These are phyloP conservation scores for Synergus japonicus DNA, from an alignment of 2,888 invertebrate species.

Conservation along the genomic window DNA sequence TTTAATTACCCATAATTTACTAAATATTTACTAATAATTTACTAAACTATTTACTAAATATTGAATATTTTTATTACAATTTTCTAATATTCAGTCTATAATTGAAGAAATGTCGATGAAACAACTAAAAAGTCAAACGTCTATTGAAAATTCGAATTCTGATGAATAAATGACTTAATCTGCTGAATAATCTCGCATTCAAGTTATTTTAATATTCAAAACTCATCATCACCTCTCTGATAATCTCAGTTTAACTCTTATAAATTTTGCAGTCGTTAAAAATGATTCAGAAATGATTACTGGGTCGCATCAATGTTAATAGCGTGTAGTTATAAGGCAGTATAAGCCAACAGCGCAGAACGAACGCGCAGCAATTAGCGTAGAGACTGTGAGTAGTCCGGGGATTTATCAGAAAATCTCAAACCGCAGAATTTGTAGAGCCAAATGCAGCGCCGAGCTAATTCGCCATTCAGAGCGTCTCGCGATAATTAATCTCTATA, in stretches of 20 bases:
- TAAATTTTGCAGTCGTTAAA: background rate
- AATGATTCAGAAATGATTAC: conserved; percentile 3
- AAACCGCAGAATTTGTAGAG: conserved; percentile 42
- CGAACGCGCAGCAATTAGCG: conserved; percentile 34
- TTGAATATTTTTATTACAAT: too few relatives aligned
- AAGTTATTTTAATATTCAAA: background rate
- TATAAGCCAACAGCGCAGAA: conserved; percentile 26
- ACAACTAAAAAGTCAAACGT: background rate
- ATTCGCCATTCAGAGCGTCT: conserved; percentile 62
- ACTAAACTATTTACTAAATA: too few relatives aligned
- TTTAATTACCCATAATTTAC: too few relatives aligned
- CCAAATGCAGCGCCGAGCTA: conserved; percentile 49
- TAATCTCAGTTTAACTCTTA: background rate
- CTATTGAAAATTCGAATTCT: background rate
- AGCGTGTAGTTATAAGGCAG: conserved; percentile 20
- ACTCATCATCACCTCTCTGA: too few relatives aligned
- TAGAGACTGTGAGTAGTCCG: conserved; percentile 31
- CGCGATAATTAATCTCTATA: conserved; percentile 69
- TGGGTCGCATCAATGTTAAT: conserved; percentile 25
- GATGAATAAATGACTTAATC: background rate
- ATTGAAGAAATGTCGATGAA: too few relatives aligned
- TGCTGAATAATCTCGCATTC: too few relatives aligned
- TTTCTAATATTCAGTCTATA: too few relatives aligned
- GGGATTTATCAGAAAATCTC: conserved; percentile 44
- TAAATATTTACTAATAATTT: too few relatives aligned